Percentiles rank a stretch among this genome's conserved stretches.
Evolutionary conservation across 2,797 vertebrate species (phyloP).

Genomic region (Falco berigora): DNA sequence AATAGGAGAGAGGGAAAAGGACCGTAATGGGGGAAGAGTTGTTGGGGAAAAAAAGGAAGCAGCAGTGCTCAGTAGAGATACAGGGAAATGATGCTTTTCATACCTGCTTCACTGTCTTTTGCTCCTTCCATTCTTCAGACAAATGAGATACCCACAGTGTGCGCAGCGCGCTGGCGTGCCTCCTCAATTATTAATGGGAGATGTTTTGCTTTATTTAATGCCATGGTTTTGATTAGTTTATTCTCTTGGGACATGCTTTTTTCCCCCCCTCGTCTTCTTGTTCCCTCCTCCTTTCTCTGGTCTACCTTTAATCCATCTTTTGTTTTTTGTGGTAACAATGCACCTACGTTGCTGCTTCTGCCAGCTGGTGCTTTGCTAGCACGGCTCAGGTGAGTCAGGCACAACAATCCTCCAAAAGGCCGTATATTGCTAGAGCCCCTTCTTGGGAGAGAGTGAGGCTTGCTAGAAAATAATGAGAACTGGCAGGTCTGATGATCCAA

Average conservation of each 20-base stretch:
- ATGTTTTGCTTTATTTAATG: conserved; percentile 59
- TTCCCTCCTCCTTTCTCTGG: not conserved
- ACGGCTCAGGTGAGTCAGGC: not conserved
- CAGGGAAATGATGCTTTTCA: not conserved
- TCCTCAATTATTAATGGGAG: conserved; percentile 56
- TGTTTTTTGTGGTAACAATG: not conserved
- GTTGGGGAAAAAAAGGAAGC: not conserved
- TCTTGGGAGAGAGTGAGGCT: not conserved
- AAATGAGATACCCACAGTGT: not conserved
- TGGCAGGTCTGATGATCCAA: conserved; percentile 54
- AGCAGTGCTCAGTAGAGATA: conserved; percentile 37
- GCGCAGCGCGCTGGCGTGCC: not conserved
- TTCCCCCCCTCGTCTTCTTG: rapidly evolving
- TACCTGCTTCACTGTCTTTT: not conserved
- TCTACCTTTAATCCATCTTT: not conserved
- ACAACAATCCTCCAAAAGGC: not conserved
- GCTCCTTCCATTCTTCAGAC: conserved; percentile 35
- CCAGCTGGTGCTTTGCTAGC: not conserved
- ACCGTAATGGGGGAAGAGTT: not conserved
- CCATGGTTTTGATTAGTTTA: not conserved
- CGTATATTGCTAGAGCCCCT: not conserved
- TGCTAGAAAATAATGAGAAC: conserved; percentile 50
- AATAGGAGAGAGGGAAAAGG: not conserved
- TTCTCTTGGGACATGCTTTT: not conserved
- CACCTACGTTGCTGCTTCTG: not conserved